A percentile compares a stretch with the other conserved stretches of the same genome.
Evolutionary conservation across 1,140 invertebrate genomes (phyloP).

Genomic region (Laupala kohalensis): DNA sequence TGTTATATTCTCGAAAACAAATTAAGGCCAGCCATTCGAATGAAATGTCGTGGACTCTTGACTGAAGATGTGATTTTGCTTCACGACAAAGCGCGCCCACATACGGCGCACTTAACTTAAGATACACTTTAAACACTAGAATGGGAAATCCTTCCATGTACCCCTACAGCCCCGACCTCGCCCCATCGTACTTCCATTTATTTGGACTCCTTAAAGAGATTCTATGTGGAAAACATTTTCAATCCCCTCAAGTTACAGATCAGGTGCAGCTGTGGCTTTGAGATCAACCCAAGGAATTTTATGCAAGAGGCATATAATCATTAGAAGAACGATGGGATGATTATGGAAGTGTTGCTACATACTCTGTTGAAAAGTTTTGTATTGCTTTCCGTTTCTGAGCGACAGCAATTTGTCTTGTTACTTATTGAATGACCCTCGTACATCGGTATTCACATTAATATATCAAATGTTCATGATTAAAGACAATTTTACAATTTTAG

Average conservation of each 20-base stretch:
- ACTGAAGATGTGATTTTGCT: background rate
- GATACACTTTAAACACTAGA: conserved; percentile 11
- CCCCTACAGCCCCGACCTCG: conserved; percentile 24
- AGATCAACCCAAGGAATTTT: too few relatives aligned
- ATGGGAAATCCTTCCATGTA: conserved; percentile 23
- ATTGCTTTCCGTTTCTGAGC: too few relatives aligned
- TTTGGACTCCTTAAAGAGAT: conserved; percentile 19
- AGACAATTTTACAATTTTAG: too few relatives aligned
- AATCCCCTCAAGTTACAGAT: background rate
- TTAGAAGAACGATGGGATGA: too few relatives aligned
- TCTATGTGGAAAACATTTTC: conserved; percentile 13
- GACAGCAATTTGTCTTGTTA: too few relatives aligned
- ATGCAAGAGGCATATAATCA: too few relatives aligned
- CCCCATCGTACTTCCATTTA: conserved; percentile 23
- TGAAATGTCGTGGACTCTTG: background rate
- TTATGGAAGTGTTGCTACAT: too few relatives aligned
- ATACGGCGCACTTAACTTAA: conserved; percentile 5
- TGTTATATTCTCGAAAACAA: conserved; percentile 10
- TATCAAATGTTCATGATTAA: too few relatives aligned
- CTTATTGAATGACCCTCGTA: background rate
- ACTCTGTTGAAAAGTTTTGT: too few relatives aligned
- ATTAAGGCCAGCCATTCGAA: conserved; percentile 3
- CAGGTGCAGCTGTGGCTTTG: too few relatives aligned
- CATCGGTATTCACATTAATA: background rate
- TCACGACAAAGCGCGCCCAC: conserved; percentile 12